phyloP scores from a whole-genome alignment of 2,113 vertebrate species.

The Herpailurus yagouaroundi region DNA sequence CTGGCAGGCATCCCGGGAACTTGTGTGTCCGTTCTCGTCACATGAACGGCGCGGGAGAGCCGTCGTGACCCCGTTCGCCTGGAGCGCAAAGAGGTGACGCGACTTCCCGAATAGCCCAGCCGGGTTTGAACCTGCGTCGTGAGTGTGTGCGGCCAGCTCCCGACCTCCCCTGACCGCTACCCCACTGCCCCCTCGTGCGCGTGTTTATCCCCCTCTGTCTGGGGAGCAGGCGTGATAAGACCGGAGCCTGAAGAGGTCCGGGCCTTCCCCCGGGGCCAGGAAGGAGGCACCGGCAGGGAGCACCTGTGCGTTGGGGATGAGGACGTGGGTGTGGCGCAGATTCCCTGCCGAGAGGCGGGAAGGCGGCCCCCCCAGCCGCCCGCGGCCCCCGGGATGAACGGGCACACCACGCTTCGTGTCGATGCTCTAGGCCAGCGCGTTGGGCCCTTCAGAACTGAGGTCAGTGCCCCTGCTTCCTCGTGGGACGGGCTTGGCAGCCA shows the following conservation, averaged over 20 bases:
- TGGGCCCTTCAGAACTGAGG: neutral
- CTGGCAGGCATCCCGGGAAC: fast-evolving
- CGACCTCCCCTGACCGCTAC: fast-evolving
- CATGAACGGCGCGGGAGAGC: fast-evolving
- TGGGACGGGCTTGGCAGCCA: neutral
- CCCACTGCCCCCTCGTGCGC: fast-evolving
- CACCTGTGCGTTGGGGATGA: fast-evolving
- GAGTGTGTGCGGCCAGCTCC: fast-evolving
- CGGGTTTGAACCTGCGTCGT: neutral
- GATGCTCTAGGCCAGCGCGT: neutral
- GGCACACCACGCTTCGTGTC: neutral
- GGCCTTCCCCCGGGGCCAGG: neutral
- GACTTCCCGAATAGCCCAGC: fast-evolving
- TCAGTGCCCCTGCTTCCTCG: neutral
- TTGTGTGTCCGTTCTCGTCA: fast-evolving
- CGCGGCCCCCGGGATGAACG: neutral
- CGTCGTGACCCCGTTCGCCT: fast-evolving
- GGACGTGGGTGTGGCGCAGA: neutral
- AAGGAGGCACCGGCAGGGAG: neutral
- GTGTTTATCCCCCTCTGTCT: neutral
- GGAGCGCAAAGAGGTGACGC: neutral
- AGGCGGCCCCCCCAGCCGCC: neutral
- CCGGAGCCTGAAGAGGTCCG: fast-evolving
- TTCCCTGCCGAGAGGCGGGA: neutral
- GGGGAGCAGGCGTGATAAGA: neutral